phyloP scores from a whole-genome alignment of 2,797 vertebrate species.

The Microcaecilia unicolor region DNA sequence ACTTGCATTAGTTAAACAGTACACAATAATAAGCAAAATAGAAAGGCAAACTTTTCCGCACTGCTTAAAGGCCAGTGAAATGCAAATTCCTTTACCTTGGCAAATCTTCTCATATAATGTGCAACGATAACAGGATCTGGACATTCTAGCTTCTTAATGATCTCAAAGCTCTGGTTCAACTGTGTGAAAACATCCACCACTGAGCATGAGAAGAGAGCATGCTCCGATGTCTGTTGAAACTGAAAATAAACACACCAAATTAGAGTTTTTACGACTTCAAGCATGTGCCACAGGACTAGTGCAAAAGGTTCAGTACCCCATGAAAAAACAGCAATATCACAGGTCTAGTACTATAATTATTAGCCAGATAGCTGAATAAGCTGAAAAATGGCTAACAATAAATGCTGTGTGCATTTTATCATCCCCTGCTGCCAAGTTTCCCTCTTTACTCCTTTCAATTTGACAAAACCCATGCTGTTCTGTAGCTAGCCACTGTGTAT shows the following conservation, averaged over 20 bases:
- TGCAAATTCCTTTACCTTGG: constrained; percentile 66
- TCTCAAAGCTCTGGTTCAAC: constrained; percentile 98
- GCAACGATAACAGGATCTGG: constrained; percentile 85
- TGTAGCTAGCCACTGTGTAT: too few relatives aligned
- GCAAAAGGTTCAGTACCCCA: too few relatives aligned
- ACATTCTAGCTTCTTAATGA: constrained; percentile 94
- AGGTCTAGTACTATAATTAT: too few relatives aligned
- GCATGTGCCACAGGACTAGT: too few relatives aligned
- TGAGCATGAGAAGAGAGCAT: constrained; percentile 94
- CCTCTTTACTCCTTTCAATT: too few relatives aligned
- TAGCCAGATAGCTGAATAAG: too few relatives aligned
- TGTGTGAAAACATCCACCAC: constrained; percentile 98
- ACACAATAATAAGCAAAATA: too few relatives aligned
- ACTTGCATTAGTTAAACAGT: too few relatives aligned
- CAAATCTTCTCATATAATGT: constrained; percentile 89
- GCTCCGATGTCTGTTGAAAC: constrained; percentile 97
- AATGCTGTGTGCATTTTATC: too few relatives aligned
- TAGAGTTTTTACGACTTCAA: too few relatives aligned
- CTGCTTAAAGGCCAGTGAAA: background rate
- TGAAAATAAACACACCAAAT: constrained; percentile 33
- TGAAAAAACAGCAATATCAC: background rate
- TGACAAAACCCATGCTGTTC: too few relatives aligned
- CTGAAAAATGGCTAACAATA: too few relatives aligned
- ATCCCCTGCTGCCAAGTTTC: background rate
- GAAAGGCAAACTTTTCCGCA: background rate